A percentile compares a stretch with the other conserved stretches of the same genome.
Conservation (phyloP, 2,113 vertebrate genomes). For the Sebastes schlegelii region DNA sequence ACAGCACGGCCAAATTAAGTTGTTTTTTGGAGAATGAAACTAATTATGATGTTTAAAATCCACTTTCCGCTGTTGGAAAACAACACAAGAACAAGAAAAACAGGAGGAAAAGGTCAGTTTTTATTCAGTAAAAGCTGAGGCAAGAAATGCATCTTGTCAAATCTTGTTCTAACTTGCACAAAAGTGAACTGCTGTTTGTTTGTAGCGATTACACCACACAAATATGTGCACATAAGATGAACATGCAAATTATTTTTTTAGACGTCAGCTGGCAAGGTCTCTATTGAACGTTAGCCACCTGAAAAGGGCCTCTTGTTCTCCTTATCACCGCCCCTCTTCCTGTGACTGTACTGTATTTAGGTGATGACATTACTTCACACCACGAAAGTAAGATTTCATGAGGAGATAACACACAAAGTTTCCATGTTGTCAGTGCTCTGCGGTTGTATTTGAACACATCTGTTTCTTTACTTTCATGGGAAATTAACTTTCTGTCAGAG, state of each 20-base stretch:
- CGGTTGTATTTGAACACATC: background rate
- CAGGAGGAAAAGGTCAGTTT: background rate
- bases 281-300: background rate
- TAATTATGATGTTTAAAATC: background rate
- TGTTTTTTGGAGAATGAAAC: background rate
- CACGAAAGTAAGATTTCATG: background rate
- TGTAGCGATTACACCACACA: background rate
- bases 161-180: slow-evolving; percentile 10
- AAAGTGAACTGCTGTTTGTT: background rate
- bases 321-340: background rate
- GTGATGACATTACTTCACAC: background rate
- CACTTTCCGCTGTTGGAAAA: background rate
- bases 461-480: slow-evolving; percentile 2
- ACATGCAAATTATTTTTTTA: background rate
- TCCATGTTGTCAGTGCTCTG: background rate
- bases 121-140: background rate
- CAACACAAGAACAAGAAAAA: slow-evolving; percentile 6
- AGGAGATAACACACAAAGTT: background rate
- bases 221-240: background rate
- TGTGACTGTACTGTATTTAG: background rate
- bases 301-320: slow-evolving; percentile 1
- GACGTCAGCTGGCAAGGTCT: background rate
- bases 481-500: background rate
- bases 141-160: background rate
- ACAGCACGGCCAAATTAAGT: background rate